Conservation (phyloP, 2,888 invertebrate species). For the Melanotus villosus region DNA sequence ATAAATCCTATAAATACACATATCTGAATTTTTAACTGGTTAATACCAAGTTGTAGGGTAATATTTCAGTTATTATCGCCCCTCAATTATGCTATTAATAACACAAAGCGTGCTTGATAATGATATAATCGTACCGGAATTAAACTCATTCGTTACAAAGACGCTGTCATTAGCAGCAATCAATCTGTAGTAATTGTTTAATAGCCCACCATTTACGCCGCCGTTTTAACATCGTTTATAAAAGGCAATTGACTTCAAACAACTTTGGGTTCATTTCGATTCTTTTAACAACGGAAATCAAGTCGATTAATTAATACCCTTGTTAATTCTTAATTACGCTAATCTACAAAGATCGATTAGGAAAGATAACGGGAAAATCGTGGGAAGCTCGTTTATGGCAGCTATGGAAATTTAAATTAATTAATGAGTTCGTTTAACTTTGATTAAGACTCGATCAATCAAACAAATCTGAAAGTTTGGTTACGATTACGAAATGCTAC, state of each 20-base stretch:
- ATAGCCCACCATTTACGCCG: slow-evolving; percentile 49
- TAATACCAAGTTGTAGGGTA: slow-evolving; percentile 19
- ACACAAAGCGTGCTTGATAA: slow-evolving; percentile 49
- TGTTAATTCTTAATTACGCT: no score
- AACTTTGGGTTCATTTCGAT: slow-evolving; percentile 14
- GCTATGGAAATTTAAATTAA: no score
- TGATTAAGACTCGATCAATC: no score
- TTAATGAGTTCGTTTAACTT: no score
- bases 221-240: slow-evolving; percentile 49
- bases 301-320: slow-evolving; percentile 5
- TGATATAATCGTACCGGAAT: slow-evolving; percentile 51
- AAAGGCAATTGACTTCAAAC: slow-evolving; percentile 39
- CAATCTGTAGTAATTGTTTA: slow-evolving; percentile 53
- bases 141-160: slow-evolving; percentile 52
- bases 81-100: slow-evolving; percentile 40
- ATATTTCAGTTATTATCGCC: slow-evolving; percentile 43
- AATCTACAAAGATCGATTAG: no score
- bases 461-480: no score
- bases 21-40: slow-evolving; percentile 31
- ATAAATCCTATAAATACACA: slow-evolving; percentile 1
- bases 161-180: slow-evolving; percentile 54
- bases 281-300: slow-evolving; percentile 6
- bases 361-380: no score
- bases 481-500: no score
- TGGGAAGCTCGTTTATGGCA: no score